These are phyloP conservation scores for Netelia melanura DNA, from an alignment of 2,888 invertebrate genomes.

Conservation along the genomic window DNA sequence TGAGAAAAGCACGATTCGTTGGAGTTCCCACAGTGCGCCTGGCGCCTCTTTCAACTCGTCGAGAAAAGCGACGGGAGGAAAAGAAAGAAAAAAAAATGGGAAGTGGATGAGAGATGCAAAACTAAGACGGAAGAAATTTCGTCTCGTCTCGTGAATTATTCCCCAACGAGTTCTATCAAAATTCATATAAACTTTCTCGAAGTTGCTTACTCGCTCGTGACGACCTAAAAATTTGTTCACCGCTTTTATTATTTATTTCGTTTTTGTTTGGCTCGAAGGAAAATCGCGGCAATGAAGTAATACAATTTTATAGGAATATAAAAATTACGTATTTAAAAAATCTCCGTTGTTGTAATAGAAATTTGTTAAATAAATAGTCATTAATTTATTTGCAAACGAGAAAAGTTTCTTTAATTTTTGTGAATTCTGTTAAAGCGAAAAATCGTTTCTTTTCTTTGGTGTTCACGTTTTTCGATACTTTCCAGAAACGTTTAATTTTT, in stretches of 20 bases:
- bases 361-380: too few relatives aligned
- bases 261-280: neutral
- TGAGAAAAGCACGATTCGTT: constrained; percentile 1
- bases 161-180: constrained; percentile 45
- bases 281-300: neutral
- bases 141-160: constrained; percentile 55
- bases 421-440: too few relatives aligned
- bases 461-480: neutral
- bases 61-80: constrained; percentile 6
- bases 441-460: neutral
- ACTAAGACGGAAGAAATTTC: constrained; percentile 16
- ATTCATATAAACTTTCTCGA: constrained; percentile 58
- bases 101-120: constrained; percentile 4
- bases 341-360: too few relatives aligned
- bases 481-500: neutral
- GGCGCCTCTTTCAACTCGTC: neutral
- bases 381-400: too few relatives aligned
- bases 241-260: neutral
- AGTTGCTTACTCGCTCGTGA: neutral
- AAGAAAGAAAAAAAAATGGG: constrained; percentile 5
- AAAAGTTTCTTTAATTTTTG: too few relatives aligned
- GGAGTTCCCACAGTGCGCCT: neutral
- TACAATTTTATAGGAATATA: too few relatives aligned
- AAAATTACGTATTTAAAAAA: too few relatives aligned
- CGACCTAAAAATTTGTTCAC: constrained; percentile 1